Conservation (phyloP, 2,113 vertebrate genomes). For the Athene noctua region DNA sequence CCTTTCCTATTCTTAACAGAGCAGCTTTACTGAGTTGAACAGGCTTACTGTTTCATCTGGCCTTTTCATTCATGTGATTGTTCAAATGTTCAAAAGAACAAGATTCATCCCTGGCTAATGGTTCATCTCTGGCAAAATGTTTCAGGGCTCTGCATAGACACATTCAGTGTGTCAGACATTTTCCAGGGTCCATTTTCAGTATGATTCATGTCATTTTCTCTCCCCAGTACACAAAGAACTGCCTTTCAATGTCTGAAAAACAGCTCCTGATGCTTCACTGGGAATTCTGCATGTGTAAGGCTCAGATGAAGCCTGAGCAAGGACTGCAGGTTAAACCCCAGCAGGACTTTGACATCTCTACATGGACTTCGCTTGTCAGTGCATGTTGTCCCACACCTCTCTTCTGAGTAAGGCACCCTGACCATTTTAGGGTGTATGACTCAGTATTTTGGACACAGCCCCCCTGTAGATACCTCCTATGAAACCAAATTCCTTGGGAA, state of each 20-base stretch:
- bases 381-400: neutral
- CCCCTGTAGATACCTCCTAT: neutral
- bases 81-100: neutral
- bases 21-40: neutral
- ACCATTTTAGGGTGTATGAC: neutral
- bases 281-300: neutral
- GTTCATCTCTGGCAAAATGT: neutral
- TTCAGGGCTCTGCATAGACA: neutral
- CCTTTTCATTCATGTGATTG: neutral
- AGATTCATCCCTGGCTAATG: neutral
- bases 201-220: neutral
- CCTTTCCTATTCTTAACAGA: neutral
- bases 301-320: neutral
- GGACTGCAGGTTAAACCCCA: neutral
- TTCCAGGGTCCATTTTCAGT: neutral
- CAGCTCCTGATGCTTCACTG: neutral
- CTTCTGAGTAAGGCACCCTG: neutral
- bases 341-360: fast-evolving
- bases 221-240: neutral
- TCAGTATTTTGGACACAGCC: neutral
- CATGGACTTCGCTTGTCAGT: neutral
- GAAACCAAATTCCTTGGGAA: neutral
- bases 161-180: neutral
- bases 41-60: neutral
- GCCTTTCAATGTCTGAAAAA: neutral